phyloP scores from a whole-genome alignment of 1,140 invertebrate genomes.

The Diachasma alloeum region DNA sequence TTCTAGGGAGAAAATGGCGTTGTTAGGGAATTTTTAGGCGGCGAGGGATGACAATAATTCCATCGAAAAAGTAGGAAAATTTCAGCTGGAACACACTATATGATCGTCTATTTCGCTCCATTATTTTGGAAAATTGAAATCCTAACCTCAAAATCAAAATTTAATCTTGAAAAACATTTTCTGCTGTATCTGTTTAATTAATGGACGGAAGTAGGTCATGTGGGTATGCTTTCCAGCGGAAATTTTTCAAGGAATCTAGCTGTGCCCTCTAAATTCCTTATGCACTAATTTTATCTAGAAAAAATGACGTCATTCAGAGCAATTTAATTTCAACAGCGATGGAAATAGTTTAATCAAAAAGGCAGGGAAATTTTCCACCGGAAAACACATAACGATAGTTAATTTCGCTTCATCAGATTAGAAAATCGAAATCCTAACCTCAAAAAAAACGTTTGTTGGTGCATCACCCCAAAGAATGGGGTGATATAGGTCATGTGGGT shows the following conservation, averaged over 20 bases:
- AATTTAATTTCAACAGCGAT: background rate
- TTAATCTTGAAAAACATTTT: too few relatives aligned
- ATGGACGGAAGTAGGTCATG: too few relatives aligned
- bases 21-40: background rate
- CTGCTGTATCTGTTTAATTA: too few relatives aligned
- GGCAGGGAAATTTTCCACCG: background rate
- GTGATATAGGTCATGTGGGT: too few relatives aligned
- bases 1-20: background rate
- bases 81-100: background rate
- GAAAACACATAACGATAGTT: background rate
- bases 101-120: background rate
- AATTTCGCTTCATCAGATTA: background rate
- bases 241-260: too few relatives aligned
- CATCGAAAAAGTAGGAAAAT: background rate
- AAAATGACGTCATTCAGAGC: background rate
- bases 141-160: too few relatives aligned
- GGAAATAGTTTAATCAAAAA: background rate
- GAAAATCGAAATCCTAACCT: background rate
- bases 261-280: too few relatives aligned
- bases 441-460: background rate
- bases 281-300: background rate
- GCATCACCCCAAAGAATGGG: background rate
- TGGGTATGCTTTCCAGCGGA: too few relatives aligned
- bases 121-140: too few relatives aligned
- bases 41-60: background rate